Evolutionary conservation across 2,888 invertebrate species (phyloP).

Genomic region (Gryllus longicercus): DNA sequence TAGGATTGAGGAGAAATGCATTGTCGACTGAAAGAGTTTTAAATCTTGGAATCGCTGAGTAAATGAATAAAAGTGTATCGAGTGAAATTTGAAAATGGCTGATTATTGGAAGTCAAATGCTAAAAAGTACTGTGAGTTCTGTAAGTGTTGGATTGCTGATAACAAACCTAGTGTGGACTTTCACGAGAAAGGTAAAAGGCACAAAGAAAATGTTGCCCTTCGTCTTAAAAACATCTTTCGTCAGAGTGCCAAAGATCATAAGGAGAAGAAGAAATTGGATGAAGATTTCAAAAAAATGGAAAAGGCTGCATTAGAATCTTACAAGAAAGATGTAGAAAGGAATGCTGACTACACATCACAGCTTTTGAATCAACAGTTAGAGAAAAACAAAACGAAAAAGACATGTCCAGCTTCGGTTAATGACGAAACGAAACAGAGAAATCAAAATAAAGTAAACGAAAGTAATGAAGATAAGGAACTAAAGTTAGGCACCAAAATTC

Average conservation of each 20-base stretch:
- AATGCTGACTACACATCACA: background rate
- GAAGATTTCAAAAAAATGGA: too few relatives aligned
- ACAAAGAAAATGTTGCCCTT: too few relatives aligned
- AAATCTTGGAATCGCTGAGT: too few relatives aligned
- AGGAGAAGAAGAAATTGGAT: conserved; percentile 43
- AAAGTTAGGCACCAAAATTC: conserved; percentile 18
- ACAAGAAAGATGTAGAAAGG: background rate
- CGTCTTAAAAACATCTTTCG: too few relatives aligned
- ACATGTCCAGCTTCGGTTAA: background rate
- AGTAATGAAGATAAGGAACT: background rate
- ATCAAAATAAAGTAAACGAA: background rate
- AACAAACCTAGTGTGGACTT: conserved; percentile 55
- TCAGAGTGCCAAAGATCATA: too few relatives aligned
- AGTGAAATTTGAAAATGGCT: conserved; percentile 51
- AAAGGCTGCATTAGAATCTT: background rate
- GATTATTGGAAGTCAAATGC: conserved; percentile 97
- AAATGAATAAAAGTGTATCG: too few relatives aligned
- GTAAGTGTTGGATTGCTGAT: conserved; percentile 97
- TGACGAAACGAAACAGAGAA: background rate
- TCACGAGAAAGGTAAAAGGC: too few relatives aligned
- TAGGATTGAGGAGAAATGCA: too few relatives aligned
- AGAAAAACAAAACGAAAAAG: background rate
- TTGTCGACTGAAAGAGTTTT: too few relatives aligned
- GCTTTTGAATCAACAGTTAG: background rate
- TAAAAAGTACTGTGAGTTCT: conserved; percentile 93